Evolutionary conservation across 1,140 invertebrate species (phyloP).

Genomic region (Lasioglossum albipes): DNA sequence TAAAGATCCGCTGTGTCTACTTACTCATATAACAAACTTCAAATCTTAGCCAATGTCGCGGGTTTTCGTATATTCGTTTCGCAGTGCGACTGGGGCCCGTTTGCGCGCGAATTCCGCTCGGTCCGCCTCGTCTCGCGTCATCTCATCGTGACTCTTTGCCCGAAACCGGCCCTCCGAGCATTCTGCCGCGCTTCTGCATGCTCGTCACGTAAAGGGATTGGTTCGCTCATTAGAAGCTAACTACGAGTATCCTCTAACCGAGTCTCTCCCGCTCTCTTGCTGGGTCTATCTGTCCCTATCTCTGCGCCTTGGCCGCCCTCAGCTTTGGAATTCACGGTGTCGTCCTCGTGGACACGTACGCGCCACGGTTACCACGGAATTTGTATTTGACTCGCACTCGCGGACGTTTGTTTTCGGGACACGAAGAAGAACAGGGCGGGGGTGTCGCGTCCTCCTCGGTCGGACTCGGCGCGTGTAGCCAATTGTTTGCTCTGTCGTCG

Average conservation of each 20-base stretch:
- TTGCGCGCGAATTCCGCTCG: background rate
- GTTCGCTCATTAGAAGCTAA: constrained; percentile 66
- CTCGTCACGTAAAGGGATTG: constrained; percentile 64
- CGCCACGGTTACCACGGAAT: constrained; percentile 48
- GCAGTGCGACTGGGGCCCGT: background rate
- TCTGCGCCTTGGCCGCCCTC: constrained; percentile 40
- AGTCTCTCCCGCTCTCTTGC: background rate
- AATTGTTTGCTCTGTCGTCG: constrained; percentile 3
- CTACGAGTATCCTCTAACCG: constrained; percentile 59
- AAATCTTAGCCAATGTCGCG: too few relatives aligned
- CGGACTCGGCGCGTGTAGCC: background rate
- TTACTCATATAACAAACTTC: too few relatives aligned
- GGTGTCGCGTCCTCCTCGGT: too few relatives aligned
- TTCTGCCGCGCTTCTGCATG: constrained; percentile 31
- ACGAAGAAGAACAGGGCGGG: background rate
- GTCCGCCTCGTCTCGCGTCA: background rate
- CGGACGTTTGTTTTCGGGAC: constrained; percentile 38
- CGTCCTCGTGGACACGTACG: constrained; percentile 45
- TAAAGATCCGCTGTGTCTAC: too few relatives aligned
- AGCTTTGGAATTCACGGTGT: constrained; percentile 53
- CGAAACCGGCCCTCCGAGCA: too few relatives aligned
- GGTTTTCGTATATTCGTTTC: too few relatives aligned
- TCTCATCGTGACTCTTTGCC: constrained; percentile 22
- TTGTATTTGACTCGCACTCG: constrained; percentile 33
- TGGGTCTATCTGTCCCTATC: background rate